Evolutionary conservation across 2,797 vertebrate species (phyloP), one percentile per base, ranked within the genome.

Genomic region (Tachyglossus aculeatus): DNA sequence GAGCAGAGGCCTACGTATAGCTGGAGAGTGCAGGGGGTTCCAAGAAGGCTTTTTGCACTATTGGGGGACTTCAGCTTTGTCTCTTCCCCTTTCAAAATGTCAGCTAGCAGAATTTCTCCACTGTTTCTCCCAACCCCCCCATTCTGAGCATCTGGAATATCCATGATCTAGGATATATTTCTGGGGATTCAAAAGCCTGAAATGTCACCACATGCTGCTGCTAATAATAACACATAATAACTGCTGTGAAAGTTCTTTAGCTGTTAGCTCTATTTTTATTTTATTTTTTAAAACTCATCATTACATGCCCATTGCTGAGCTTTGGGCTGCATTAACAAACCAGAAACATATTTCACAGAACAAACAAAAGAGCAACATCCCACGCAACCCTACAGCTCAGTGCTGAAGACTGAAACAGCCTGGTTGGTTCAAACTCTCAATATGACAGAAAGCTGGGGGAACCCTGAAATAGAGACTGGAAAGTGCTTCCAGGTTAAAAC

Each of bases 171-270:
- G 60, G 52, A 60, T 67, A 12, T 55, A 83, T 81, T 81, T 85
- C 65, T 72, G 44, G 59, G 67, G 24, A 71, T 75, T 77, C 66
- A 65, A n/a, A 44, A 81, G 52, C 58, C 73, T 66, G 50, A 86
- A 81, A 81, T 77, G 71, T 79, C 78, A 85, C 58, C 80, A 80
- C 78, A 85, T 77, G 75, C 73, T 80, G 59, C 53, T 71, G 52
- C 55, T 81, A 81, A 79, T 75, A 81, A 83, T 81, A 83, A 81
- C 52, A 73, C 56, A 71, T 61, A 83, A 81, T 78, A 76, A 83
- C 76, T 68, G 67, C 75, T 81, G 78, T 57, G 78, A 73, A 67
- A 71, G 52, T 81, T 74, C 71, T 48, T 73, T 75, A 64, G 37
- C 68, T 85, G 58, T 80, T 73, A 81, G 65, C 41, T 67, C 68